Base-by-base conservation (phyloP, 1,140 invertebrate species). In the Procambarus virginalis region DNA sequence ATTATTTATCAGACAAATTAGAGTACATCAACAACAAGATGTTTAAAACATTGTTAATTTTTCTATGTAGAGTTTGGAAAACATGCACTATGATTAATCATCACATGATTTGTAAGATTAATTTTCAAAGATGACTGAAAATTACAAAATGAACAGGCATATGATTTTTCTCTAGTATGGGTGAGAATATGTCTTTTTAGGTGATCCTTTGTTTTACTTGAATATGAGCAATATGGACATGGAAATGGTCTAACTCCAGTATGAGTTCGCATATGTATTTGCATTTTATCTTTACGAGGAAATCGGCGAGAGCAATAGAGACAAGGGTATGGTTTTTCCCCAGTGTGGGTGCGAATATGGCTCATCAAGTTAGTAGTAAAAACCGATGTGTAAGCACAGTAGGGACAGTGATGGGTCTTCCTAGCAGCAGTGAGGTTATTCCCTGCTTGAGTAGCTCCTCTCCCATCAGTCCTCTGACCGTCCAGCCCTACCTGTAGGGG, bases 291-390 rank as follows among this genome's bases (percentile, higher is more conserved):
- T 73, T 85, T 85, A 10, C 83, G 20, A 55, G 83, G 14, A 48
- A 68, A 73, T 34, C 83, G 70, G n/a, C 70, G 70, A 48, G 83
- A 85, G 83, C 83, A 85, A 14, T 73, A 22, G 10, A 58, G 20
- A 55, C 83, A 85, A 1, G 70, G 14, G 20, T 22, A 85, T 34
- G 70, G 83, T 68, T 85, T 85, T 55, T 85, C 83, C 51, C 83
- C 83, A 58, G 83, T 85, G 49, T 85, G 83, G 46, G 77, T 87
- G 51, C 77, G 85, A 70, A 87, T 49, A 70, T 87, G 85, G 45
- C 45, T 79, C 49, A n/a, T 87, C n/a, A 87, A 12, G 64, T 55
- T 80, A 58, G 85, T 79, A 64, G 60, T 77, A 68, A 87, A 58
- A 49, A 22, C 58, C 10, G 85, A 80, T 34, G 77, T 80, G 45